Evolutionary conservation across 2,113 vertebrate species (phyloP).

Genomic region (Corydoras maculifer): DNA sequence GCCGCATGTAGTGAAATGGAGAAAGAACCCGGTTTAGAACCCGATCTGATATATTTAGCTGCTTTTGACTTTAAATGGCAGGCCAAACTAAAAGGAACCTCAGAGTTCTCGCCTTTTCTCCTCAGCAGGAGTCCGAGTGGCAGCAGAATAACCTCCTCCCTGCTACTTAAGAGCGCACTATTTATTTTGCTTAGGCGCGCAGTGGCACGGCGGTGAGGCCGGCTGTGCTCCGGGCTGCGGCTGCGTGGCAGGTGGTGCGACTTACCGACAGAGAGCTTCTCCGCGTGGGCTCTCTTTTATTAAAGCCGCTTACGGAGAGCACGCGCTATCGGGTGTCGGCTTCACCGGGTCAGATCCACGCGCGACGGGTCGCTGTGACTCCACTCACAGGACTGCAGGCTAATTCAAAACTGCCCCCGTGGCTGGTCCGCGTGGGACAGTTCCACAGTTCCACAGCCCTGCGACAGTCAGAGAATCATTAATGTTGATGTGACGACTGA

Average conservation of each 20-base stretch:
- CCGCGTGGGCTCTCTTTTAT: conserved; percentile 32
- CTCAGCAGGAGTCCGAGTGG: conserved; percentile 55
- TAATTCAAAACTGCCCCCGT: not conserved
- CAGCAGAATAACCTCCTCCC: conserved; percentile 32
- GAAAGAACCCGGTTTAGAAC: no score
- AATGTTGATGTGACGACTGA: no score
- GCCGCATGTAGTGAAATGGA: no score
- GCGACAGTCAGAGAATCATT: no score
- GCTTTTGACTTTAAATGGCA: not conserved
- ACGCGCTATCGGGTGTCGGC: conserved; percentile 31
- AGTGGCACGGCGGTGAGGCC: conserved; percentile 49
- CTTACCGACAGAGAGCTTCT: conserved; percentile 34
- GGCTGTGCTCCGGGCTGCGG: conserved; percentile 48
- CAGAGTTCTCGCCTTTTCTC: conserved; percentile 65
- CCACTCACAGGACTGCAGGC: not conserved
- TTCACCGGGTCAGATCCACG: conserved; percentile 20
- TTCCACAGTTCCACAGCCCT: no score
- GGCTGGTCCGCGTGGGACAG: no score
- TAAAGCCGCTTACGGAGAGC: conserved; percentile 17
- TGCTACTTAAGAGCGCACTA: conserved; percentile 52
- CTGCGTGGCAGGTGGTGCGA: conserved; percentile 55
- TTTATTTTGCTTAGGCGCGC: conserved; percentile 62
- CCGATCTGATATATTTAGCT: no score
- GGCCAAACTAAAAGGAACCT: conserved; percentile 37
- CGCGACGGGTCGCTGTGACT: not conserved